Conservation (phyloP, 2,888 invertebrate species). For the Calameuta idolon region DNA sequence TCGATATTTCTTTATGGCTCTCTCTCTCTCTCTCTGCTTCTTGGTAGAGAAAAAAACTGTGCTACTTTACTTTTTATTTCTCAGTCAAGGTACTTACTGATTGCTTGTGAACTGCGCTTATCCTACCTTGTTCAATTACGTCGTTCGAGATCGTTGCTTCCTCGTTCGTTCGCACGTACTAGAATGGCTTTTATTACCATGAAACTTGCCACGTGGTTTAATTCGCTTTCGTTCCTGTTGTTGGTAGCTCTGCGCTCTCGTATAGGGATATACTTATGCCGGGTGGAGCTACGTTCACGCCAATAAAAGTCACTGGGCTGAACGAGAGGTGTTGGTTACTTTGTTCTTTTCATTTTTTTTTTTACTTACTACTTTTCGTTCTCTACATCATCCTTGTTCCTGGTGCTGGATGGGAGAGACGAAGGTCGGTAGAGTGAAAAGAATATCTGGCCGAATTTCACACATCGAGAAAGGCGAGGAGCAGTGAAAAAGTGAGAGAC, state of each 20-base stretch:
- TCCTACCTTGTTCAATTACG: neutral
- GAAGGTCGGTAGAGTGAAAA: neutral
- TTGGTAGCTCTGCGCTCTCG: neutral
- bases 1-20: neutral
- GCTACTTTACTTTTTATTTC: neutral
- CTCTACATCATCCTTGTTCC: neutral
- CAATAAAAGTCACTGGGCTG: neutral
- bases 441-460: neutral
- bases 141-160: neutral
- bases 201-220: neutral
- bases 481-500: constrained; percentile 8
- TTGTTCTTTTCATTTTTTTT: neutral
- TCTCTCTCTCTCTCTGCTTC: neutral
- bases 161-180: neutral
- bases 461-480: neutral
- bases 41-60: neutral
- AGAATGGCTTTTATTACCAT: neutral
- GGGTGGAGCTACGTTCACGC: neutral
- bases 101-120: neutral
- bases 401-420: neutral
- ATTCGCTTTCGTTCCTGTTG: neutral
- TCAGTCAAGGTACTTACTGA: neutral
- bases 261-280: neutral
- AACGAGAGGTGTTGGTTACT: neutral
- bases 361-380: neutral